These are phyloP conservation scores for Ochotona curzoniae DNA, from an alignment of 2,113 vertebrate species.

Conservation along the genomic window DNA sequence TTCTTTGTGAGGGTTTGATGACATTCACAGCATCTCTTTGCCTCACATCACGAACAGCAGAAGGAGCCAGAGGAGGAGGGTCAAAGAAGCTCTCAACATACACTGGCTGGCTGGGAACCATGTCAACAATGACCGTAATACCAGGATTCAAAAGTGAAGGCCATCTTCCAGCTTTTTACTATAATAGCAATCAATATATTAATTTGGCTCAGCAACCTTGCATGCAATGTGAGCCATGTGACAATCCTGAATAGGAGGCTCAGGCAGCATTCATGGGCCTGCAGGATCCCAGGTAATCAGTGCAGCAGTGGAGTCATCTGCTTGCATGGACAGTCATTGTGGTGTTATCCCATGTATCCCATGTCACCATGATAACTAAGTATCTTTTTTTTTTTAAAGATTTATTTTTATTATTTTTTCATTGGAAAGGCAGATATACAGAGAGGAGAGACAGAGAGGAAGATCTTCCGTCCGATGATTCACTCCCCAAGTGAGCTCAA, in stretches of 20 bases:
- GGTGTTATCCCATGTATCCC: no score
- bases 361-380: no score
- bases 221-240: slow-evolving; percentile 93
- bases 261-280: slow-evolving; percentile 91
- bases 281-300: neutral
- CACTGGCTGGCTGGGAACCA: slow-evolving; percentile 81
- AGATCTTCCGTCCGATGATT: no score
- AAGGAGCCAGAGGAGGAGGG: neutral
- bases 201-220: slow-evolving; percentile 92
- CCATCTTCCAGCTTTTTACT: slow-evolving; percentile 95
- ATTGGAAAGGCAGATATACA: no score
- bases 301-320: neutral
- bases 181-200: slow-evolving; percentile 93
- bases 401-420: no score
- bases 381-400: no score
- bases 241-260: slow-evolving; percentile 92
- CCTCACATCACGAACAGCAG: neutral
- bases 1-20: neutral
- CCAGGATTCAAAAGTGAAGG: slow-evolving; percentile 91
- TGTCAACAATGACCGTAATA: slow-evolving; percentile 91
- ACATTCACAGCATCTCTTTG: neutral
- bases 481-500: no score
- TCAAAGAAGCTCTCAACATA: neutral
- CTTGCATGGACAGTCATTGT: neutral
- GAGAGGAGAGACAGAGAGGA: no score